Evolutionary conservation across 2,113 vertebrate genomes (phyloP).

Genomic region (Sterrhoptilus dennistouni): DNA sequence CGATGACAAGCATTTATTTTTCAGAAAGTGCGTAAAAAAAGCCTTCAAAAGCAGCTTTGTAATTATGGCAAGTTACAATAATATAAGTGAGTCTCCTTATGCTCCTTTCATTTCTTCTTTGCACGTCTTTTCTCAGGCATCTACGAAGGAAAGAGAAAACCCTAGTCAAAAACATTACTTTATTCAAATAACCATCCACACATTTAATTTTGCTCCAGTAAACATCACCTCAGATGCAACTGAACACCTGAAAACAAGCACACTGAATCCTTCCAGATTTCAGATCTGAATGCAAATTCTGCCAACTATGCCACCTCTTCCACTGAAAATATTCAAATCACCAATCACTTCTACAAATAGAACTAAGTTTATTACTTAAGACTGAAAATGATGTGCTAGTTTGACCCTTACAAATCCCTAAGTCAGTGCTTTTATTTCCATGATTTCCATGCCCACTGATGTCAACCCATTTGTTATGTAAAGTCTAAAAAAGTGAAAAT

Average conservation of each 20-base stretch:
- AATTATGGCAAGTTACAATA: constrained; percentile 35
- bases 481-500: background rate
- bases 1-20: constrained; percentile 19
- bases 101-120: constrained; percentile 55
- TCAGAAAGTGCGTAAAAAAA: constrained; percentile 14
- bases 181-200: background rate
- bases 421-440: background rate
- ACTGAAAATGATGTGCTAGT: background rate
- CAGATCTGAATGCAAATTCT: background rate
- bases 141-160: constrained; percentile 67
- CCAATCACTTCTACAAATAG: background rate
- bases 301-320: background rate
- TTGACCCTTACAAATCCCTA: background rate
- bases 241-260: background rate
- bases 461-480: background rate
- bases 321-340: background rate
- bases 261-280: background rate
- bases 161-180: background rate
- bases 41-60: constrained; percentile 29
- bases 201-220: background rate
- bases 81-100: background rate
- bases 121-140: constrained; percentile 48
- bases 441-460: background rate
- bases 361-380: background rate
- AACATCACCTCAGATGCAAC: background rate